phyloP scores from a whole-genome alignment of 1,140 invertebrate genomes.

The Drosophila setifemur region DNA sequence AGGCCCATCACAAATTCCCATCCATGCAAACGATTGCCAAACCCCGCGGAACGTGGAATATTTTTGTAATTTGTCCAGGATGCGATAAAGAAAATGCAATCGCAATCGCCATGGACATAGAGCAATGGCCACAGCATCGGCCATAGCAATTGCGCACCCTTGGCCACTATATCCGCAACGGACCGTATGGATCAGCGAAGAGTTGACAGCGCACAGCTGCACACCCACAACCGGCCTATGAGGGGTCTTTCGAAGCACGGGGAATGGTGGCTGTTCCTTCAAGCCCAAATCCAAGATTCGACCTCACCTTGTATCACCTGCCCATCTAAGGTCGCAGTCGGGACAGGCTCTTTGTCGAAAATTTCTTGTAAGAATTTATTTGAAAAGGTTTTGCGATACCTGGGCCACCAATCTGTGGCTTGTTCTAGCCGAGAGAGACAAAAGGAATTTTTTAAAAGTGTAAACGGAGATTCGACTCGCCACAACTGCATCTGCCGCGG shows the following conservation, averaged over 20 bases:
- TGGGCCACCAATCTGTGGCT: conserved; percentile 60
- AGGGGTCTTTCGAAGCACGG: not conserved
- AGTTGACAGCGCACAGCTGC: conserved; percentile 49
- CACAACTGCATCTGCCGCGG: conserved; percentile 2
- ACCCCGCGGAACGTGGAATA: conserved; percentile 52
- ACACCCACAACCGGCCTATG: conserved; percentile 50
- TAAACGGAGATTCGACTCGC: conserved; percentile 56
- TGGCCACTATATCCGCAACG: conserved; percentile 43
- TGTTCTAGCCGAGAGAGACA: conserved; percentile 38
- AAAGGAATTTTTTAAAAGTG: conserved; percentile 55
- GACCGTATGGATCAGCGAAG: conserved; percentile 36
- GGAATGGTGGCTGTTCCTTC: conserved; percentile 29
- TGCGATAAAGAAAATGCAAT: conserved; percentile 68
- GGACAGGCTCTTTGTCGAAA: conserved; percentile 15
- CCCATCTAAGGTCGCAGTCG: conserved; percentile 26
- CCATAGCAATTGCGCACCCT: conserved; percentile 32
- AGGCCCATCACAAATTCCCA: conserved; percentile 15
- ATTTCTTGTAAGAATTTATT: conserved; percentile 70
- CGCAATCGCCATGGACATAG: conserved; percentile 19
- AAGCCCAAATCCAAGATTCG: conserved; percentile 21
- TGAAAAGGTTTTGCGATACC: conserved; percentile 44
- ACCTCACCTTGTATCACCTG: conserved; percentile 52
- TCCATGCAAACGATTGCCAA: conserved; percentile 7
- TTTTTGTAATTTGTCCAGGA: conserved; percentile 67
- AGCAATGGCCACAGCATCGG: not conserved